Evolutionary conservation across 2,888 invertebrate genomes (phyloP), one percentile per base, ranked within the genome.

Genomic region (Nomada ferruginata): DNA sequence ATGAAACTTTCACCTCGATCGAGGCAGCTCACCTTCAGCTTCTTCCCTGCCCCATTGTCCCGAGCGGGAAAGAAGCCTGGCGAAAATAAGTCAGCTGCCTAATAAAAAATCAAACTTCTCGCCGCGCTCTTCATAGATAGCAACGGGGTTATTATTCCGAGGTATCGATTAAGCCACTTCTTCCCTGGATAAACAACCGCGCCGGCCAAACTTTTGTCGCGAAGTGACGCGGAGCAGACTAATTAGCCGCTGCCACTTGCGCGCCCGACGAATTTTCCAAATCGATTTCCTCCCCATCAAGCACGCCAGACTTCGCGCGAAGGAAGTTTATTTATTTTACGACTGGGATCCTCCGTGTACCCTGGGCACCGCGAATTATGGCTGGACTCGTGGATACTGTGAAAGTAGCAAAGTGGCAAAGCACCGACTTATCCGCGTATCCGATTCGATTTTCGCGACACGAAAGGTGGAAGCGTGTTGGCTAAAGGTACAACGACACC

Each of bases 1-100:
- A 53, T 63, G n/a, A 50, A 69, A 76, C 63, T 69, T 63, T 69
- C 57, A 36, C 55, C 47, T 59, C 18, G 59, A 10, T 26, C 47
- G 10, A 10, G 15, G 20, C 20, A 11, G 23, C 44, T 18, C 15
- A 15, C 1, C 15, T 20, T 9, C 10, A 10, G 11, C 13, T 9
- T 44, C 1, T 9, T 7, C 10, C 10, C 20, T 5, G n/a, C 15
- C 20, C 59, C 29, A 36, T 57, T 57, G 44, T 57, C 47, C 47
- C 29, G 10, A 9, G 1, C 55, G 42, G 20, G 42, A 53, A 64
- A 26, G 11, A 1, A 53, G 26, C 10, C 55, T 36, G 18, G 52
- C 2, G 29, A 23, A 52, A 52, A 42, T 13, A 50, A 29, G 36
- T 23, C 15, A 61, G 29, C 50, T 23, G 10, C 11, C 29, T 26